phyloP scores from a whole-genome alignment of 2,797 vertebrate species.

The Neosilurus hyrtlii region DNA sequence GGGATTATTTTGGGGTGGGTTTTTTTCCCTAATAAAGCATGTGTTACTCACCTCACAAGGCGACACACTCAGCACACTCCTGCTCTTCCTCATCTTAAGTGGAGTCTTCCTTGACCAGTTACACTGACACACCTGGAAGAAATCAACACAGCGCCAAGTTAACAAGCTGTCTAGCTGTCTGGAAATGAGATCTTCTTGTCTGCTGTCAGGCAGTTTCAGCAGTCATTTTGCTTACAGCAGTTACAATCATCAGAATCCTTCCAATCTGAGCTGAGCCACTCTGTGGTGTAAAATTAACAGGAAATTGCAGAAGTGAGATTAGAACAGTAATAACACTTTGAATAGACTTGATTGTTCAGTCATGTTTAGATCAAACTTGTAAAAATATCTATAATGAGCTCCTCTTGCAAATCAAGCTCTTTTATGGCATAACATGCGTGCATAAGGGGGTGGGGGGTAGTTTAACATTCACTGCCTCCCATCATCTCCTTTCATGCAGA shows the following conservation, averaged over 20 bases:
- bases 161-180: constrained; percentile 5
- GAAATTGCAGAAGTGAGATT: constrained; percentile 2
- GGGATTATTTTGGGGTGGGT: not conserved
- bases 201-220: not conserved
- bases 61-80: constrained; percentile 91
- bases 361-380: not conserved
- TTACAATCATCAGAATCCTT: not conserved
- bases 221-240: not conserved
- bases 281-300: not conserved
- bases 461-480: not conserved
- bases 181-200: not conserved
- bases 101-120: constrained; percentile 52
- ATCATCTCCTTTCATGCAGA: not conserved
- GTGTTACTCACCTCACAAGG: constrained; percentile 82
- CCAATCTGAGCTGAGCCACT: not conserved
- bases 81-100: constrained; percentile 93
- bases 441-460: too few species aligned
- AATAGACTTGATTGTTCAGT: not conserved
- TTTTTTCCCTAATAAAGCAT: not conserved
- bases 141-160: not conserved
- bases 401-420: not conserved
- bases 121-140: constrained; percentile 63
- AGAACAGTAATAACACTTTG: constrained; percentile 3
- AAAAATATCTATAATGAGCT: not conserved
- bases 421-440: not conserved